A percentile compares a stretch with the other conserved stretches of the same genome.
Evolutionary conservation across 2,113 vertebrate genomes (phyloP).

Genomic region (Strix aluco): DNA sequence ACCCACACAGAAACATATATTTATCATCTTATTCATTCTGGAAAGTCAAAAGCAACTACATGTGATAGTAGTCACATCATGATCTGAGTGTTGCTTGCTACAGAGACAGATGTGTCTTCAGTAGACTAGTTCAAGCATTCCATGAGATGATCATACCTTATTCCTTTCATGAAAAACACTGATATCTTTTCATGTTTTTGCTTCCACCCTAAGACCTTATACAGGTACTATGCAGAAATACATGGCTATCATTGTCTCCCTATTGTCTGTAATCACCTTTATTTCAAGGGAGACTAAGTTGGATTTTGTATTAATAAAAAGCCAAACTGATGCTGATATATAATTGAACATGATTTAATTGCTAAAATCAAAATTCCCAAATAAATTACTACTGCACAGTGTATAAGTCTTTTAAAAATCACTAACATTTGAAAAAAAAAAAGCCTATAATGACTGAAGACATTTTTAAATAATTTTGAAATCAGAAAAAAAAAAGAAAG

Average conservation of each 20-base stretch:
- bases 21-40: neutral
- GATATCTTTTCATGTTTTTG: neutral
- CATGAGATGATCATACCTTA: neutral
- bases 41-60: neutral
- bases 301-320: neutral
- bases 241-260: neutral
- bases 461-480: neutral
- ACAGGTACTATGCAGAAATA: neutral
- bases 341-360: neutral
- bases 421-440: neutral
- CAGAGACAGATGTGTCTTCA: neutral
- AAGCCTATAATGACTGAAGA: neutral
- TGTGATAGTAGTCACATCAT: neutral
- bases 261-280: neutral
- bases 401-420: neutral
- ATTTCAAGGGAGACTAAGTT: neutral
- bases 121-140: neutral
- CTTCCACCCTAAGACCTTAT: neutral
- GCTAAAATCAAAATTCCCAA: neutral
- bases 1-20: neutral
- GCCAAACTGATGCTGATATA: neutral
- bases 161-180: neutral
- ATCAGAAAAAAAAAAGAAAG: neutral
- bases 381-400: rapidly evolving
- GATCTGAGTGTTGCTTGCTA: neutral